Evolutionary conservation across 2,797 vertebrate genomes (phyloP), one percentile per base, ranked within the genome.

Genomic region (Urocyon cinereoargenteus): DNA sequence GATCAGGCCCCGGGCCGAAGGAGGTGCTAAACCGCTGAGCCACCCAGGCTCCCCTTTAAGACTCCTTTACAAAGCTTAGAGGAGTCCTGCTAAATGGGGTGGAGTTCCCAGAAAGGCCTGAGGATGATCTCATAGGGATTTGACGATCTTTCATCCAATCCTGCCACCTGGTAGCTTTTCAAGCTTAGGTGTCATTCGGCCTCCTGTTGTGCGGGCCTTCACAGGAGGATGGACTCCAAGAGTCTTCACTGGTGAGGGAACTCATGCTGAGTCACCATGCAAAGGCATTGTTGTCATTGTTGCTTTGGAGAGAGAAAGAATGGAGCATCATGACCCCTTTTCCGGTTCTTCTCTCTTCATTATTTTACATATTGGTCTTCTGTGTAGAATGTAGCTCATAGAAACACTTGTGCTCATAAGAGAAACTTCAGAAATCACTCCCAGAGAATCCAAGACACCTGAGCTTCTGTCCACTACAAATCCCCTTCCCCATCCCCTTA

Each of bases 231-330:
- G 12, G 36, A 8, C 40, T 61, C 61, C 21, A 11, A 10, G 9
- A 14, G 14, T 79, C 31, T 89, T 34, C 15, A 13, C 9, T 61
- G 59, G 26, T 18, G 8, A 82, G 16, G 12, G 92, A 59, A 21
- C 4, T 53, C 5, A 0, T 13, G 15, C 4, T 9, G n/a, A 85
- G 6, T 21, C 21, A 55, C 8, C 14, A 1, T 22, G 6, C 84
- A 36, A 31, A 45, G 28, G 70, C 16, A 2, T 31, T 49, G 36
- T 14, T 85, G 13, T 70, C 59, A 83, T 14, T n/a, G 45, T 22
- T 64, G 13, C 36, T 61, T 73, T 16, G 9, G 22, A 85, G 21
- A 75, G 31, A 19, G 9, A 6, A 84, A 81, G 57, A 53, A n/a
- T 34, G 72, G 36, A 82, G 53, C 22, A 10, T 5, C 8, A 68